Evolutionary conservation across 2,113 vertebrate genomes (phyloP).

Genomic region (Panthera uncia): DNA sequence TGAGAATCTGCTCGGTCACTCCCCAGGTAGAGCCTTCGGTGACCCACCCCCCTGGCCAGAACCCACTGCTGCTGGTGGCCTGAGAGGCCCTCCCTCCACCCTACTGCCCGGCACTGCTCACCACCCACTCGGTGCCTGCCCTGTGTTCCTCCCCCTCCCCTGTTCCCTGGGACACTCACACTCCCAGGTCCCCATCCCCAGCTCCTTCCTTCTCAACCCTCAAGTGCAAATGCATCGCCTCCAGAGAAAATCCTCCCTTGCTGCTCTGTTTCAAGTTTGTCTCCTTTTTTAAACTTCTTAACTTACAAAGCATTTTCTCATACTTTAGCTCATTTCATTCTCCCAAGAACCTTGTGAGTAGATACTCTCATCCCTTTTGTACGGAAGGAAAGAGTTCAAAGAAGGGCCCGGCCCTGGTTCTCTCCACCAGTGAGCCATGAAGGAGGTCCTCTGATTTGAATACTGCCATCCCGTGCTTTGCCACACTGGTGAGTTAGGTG

Average conservation of each 20-base stretch:
- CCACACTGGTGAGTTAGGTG: rapidly evolving
- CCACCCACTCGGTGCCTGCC: background rate
- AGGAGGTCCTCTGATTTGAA: background rate
- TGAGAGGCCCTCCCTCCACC: background rate
- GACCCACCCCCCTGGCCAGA: background rate
- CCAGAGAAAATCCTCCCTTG: background rate
- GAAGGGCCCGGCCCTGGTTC: no score
- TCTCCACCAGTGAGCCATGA: rapidly evolving
- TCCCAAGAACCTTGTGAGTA: background rate
- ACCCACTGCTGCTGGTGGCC: background rate
- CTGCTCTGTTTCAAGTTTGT: background rate
- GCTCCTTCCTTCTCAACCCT: background rate
- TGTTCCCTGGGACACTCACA: background rate
- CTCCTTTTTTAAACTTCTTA: background rate
- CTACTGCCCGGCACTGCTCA: no score
- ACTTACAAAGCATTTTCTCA: background rate
- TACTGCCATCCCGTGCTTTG: rapidly evolving
- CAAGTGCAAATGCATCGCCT: no score
- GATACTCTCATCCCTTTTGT: background rate
- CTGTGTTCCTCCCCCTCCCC: no score
- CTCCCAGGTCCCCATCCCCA: background rate
- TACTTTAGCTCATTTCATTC: background rate
- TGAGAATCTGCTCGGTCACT: no score
- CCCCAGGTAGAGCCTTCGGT: background rate
- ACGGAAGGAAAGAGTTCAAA: background rate